A percentile compares a stretch with the other conserved stretches of the same genome.
phyloP scores from a whole-genome alignment of 2,113 vertebrate genomes.

The Carassius auratus region DNA sequence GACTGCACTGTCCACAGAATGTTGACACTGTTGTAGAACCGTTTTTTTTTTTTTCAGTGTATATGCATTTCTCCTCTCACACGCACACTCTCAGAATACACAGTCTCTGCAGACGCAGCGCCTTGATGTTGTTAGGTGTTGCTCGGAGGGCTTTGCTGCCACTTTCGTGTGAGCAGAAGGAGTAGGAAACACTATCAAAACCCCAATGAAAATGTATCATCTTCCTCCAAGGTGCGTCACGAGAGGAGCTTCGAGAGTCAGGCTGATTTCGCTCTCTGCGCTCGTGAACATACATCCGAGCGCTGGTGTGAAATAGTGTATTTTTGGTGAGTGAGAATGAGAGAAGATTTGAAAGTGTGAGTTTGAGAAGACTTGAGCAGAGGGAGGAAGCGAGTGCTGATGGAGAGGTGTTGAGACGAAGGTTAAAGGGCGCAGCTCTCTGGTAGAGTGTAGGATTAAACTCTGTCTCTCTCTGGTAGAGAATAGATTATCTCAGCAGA shows the following conservation, averaged over 20 bases:
- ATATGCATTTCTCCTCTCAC: background rate
- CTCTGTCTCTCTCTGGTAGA: background rate
- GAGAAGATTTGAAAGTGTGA: background rate
- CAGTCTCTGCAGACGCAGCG: background rate
- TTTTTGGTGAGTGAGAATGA: slow-evolving; percentile 22
- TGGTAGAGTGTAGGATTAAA: slow-evolving; percentile 24
- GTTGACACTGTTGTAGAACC: background rate
- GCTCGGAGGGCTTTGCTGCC: background rate
- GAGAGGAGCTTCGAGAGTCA: too few relatives aligned
- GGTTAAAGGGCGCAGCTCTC: slow-evolving; percentile 38
- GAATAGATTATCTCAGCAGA: slow-evolving; percentile 35
- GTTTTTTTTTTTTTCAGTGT: background rate
- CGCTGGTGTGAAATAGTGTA: background rate
- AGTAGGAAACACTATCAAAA: slow-evolving; percentile 12
- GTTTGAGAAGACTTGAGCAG: background rate
- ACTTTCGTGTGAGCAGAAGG: background rate
- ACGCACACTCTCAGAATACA: background rate
- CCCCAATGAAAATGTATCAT: slow-evolving; percentile 37
- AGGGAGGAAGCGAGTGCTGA: slow-evolving; percentile 1
- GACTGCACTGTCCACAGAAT: slow-evolving; percentile 4
- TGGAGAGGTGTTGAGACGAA: slow-evolving; percentile 29
- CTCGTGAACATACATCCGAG: background rate
- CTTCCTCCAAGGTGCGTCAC: slow-evolving; percentile 44
- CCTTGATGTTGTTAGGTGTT: slow-evolving; percentile 20
- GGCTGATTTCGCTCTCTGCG: background rate